Base-by-base conservation (phyloP, 2,888 invertebrate genomes). In the Stratiomys singularior region DNA sequence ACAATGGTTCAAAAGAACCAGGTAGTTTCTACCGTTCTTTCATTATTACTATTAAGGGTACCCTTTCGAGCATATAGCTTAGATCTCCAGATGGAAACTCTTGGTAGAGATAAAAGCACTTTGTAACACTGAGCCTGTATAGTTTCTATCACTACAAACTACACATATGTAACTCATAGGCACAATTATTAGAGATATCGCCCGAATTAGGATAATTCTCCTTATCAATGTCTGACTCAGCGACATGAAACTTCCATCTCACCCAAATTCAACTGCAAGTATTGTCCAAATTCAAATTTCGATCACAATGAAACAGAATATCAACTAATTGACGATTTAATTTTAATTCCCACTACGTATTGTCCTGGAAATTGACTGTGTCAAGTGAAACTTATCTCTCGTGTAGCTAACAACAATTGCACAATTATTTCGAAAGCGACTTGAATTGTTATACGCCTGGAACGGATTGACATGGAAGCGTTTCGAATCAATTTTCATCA, bases 381-480 rank as follows among this genome's bases (percentile, higher is more conserved):
- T 52, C 71, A 71, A 71, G 71, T n/a, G 71, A 46, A 23, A 9
- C 71, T 71, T 71, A 18, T 60, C 11, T 67, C 37, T 52, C 52
- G 15, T 47, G n/a, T 27, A 52, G n/a, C 25, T n/a, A 23, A n/a
- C 46, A 71, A 71, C 71, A 71, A 47, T 67, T 67, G 67, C 67
- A 25, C 67, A 67, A 67, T 71, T 71, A 47, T 52, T 18, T 27
- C 27, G 52, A 71, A 47, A 47, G 47, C 47, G 25, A n/a, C 27
- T 52, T 30, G 37, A 27, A 27, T n/a, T 15, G 27, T 52, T 25
- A 25, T 27, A 21, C 47, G 47, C 25, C 52, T 71, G 71, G 47
- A 71, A 71, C 25, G 47, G 71, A 71, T 47, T 71, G 71, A 71
- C 71, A 52, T 23, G 27, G 52, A 67, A 71, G 52, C 71, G 25